Evolutionary conservation across 2,888 invertebrate genomes (phyloP), one percentile per base, ranked within the genome.

Genomic region (Megastigmus dorsalis): DNA sequence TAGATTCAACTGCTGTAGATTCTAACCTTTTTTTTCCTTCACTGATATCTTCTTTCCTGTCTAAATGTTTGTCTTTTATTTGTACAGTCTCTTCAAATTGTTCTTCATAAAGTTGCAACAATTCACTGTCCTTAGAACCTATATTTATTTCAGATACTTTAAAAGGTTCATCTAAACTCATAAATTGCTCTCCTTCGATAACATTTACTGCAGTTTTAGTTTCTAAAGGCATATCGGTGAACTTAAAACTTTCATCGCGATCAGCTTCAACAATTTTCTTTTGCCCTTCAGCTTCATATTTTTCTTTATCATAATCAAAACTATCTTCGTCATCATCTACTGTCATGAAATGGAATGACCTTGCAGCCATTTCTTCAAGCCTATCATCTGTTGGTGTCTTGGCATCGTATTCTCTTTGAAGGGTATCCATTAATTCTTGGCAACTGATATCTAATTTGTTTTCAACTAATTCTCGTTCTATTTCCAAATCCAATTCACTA

Each of bases 381-480:
- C 80, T 79, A 52, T 84, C 84, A 1, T 84, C 83, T 0, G 85
- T 87, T 2, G 85, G 86, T 2, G 86, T 85, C 66, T 85, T 86
- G 0, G 84, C 84, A 20, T 87, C 85, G 33, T 85, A 83, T 62
- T 88, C 86, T 15, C 84, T 80, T 41, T 87, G 84, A 45, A 87
- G 69, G 0, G 85, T 84, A n/a, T 84, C 87, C 2, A 87, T 82
- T 28, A 88, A 75, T 65, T 88, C 86, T 71, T 88, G 86, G 57
- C 87, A 87, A 71, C 86, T 86, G 5, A 86, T 66, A 18, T 88
- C 87, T 63, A 87, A 74, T 57, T 84, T 82, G 60, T 86, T 82
- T 66, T 88, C 88, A n/a, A 86, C 84, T 45, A 88, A 43, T 67
- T 86, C 86, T 55, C 76, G 83, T 30, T 88, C 88, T 18, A 72